Evolutionary conservation across 2,888 invertebrate genomes (phyloP).

Genomic region (Brachyptera putata): DNA sequence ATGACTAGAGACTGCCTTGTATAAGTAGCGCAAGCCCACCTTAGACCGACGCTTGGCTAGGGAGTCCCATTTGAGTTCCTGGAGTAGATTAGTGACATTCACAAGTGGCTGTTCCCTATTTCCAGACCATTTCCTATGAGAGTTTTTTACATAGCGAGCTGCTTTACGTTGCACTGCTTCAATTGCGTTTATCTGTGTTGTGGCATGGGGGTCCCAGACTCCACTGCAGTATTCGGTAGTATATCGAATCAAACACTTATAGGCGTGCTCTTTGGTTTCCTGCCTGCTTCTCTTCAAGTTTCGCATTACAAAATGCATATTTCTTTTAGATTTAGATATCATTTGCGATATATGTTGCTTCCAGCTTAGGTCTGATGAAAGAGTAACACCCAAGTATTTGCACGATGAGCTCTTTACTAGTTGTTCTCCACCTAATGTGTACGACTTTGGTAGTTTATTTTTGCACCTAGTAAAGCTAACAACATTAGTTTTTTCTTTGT

Average conservation of each 20-base stretch:
- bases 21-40: not conserved
- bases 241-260: not conserved
- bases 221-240: not conserved
- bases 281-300: not conserved
- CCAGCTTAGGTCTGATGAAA: not conserved
- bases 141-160: not conserved
- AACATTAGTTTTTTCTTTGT: not conserved
- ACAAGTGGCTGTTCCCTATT: not conserved
- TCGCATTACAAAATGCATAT: not conserved
- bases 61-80: not conserved
- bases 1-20: not conserved
- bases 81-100: not conserved
- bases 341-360: not conserved
- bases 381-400: not conserved
- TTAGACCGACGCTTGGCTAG: not conserved
- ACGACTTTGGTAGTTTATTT: not conserved
- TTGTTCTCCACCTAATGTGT: not conserved
- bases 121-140: not conserved
- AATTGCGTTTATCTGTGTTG: not conserved
- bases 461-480: not conserved
- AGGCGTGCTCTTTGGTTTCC: not conserved
- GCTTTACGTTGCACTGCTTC: not conserved
- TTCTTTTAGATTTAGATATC: not conserved
- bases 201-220: not conserved
- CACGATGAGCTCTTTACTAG: not conserved